These are phyloP conservation scores for Archilochus colubris DNA, from an alignment of 2,113 vertebrate species.

Conservation along the genomic window DNA sequence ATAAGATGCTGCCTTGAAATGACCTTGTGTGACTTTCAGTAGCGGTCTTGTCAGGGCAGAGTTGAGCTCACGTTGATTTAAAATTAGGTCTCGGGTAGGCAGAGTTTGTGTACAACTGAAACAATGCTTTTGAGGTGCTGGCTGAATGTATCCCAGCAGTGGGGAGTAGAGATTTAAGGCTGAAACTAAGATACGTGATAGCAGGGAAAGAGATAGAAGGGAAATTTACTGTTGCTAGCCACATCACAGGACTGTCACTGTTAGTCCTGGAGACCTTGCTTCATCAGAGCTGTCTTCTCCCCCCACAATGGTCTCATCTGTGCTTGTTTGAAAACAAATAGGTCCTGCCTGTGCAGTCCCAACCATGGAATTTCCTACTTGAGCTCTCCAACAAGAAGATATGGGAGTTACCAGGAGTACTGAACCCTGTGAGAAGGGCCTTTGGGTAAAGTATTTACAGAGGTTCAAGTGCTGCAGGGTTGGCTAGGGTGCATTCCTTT, in stretches of 20 bases:
- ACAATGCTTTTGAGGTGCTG: not conserved
- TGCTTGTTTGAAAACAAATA: not conserved
- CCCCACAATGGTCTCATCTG: not conserved
- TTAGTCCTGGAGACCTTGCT: not conserved
- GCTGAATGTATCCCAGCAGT: not conserved
- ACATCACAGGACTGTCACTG: not conserved
- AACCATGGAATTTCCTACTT: not conserved
- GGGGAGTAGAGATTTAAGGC: not conserved
- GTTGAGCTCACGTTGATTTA: not conserved
- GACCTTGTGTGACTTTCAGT: not conserved
- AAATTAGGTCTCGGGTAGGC: not conserved
- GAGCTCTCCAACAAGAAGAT: not conserved
- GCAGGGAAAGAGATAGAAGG: not conserved
- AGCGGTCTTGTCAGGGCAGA: not conserved
- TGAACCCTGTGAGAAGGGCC: rapidly evolving
- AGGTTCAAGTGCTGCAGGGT: not conserved
- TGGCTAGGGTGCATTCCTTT: rapidly evolving
- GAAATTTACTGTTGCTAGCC: not conserved
- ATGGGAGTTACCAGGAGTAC: not conserved
- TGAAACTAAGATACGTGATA: not conserved
- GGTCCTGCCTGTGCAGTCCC: not conserved
- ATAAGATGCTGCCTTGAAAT: not conserved
- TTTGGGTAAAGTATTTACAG: not conserved
- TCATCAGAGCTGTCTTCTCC: not conserved
- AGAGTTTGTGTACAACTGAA: not conserved